Base-by-base conservation (phyloP, 1,140 invertebrate genomes). In the Tigriopus japonicus region DNA sequence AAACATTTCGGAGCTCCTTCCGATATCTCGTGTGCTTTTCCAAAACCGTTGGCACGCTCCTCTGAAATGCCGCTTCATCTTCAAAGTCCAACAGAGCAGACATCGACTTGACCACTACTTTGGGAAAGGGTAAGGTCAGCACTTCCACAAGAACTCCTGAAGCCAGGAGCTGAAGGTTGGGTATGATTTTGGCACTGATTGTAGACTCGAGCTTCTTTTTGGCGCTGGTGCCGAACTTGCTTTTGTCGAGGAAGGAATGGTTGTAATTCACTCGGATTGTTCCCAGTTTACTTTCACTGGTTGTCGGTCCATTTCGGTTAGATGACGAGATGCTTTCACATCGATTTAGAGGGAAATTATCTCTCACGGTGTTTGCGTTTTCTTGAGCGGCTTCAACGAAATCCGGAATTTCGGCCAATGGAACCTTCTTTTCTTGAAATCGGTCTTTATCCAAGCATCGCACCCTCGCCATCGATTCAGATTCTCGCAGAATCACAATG, bases 351-450 rank as follows among this genome's bases (percentile, higher is more conserved):
- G 17, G 19, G 14, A 5, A 21, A 21, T 21, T 23, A 28, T 19
- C 21, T 23, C 21, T 54, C n/a, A n/a, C 35, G 6, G 19, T 13
- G 6, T 42, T 41, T 1, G 17, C 55, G 10, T 14, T 41, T 1
- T 19, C 42, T 14, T 58, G 21, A 40, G 17, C 41, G 12, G n/a
- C 21, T 35, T 58, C 55, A 1, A 58, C n/a, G 15, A n/a, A 40
- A 5, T 58, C 55, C 23, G 13, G 17, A 13, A 58, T n/a, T 17
- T 58, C 55, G 3, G 55, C 12, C 13, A 58, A 41, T 17, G 55
- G 21, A 17, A 58, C 42, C 41, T 58, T 58, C 28, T 42, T 58
- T 24, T 58, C 55, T 17, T 15, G 15, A 42, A 58, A 58, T 41
- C 55, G 24, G 17, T 23, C 23, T 28, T 42, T 41, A 9, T 42